A percentile compares a stretch with the other conserved stretches of the same genome.
Evolutionary conservation across 37 sponge, comb jelly and placozoan genomes (phyloP).

Genomic region (Aphrocallistes beatrix): DNA sequence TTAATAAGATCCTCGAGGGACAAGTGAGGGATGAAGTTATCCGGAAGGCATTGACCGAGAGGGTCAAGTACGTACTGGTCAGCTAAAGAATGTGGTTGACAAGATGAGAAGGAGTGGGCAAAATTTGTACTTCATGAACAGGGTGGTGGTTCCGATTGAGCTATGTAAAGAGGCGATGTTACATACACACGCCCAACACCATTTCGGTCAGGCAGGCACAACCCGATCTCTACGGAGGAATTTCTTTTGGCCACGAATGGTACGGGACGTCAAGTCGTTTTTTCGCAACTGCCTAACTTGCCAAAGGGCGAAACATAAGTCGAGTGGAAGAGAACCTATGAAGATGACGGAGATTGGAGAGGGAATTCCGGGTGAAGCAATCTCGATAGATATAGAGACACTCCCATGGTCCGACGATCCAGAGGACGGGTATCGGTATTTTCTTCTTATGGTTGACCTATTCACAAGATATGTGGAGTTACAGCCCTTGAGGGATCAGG

Average conservation of each 20-base stretch:
- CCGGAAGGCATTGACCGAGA: background rate
- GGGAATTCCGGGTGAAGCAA: background rate
- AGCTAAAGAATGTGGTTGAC: background rate
- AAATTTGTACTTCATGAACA: background rate
- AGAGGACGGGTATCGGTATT: background rate
- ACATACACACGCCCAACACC: background rate
- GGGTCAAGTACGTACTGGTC: background rate
- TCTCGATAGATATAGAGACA: background rate
- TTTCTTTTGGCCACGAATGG: background rate
- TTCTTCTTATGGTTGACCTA: background rate
- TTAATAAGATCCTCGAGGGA: no score
- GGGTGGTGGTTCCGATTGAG: background rate
- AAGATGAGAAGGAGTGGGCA: no score
- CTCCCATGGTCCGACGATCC: background rate
- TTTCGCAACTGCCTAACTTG: background rate
- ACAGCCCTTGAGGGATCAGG: background rate
- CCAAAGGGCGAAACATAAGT: background rate
- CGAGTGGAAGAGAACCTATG: background rate
- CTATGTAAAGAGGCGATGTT: background rate
- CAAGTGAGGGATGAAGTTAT: background rate
- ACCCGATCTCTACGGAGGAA: background rate
- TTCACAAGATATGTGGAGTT: background rate
- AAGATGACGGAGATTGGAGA: background rate
- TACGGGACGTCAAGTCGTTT: background rate
- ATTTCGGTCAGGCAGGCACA: background rate